Evolutionary conservation across 2,888 invertebrate species (phyloP).

Genomic region (Seira musarum): DNA sequence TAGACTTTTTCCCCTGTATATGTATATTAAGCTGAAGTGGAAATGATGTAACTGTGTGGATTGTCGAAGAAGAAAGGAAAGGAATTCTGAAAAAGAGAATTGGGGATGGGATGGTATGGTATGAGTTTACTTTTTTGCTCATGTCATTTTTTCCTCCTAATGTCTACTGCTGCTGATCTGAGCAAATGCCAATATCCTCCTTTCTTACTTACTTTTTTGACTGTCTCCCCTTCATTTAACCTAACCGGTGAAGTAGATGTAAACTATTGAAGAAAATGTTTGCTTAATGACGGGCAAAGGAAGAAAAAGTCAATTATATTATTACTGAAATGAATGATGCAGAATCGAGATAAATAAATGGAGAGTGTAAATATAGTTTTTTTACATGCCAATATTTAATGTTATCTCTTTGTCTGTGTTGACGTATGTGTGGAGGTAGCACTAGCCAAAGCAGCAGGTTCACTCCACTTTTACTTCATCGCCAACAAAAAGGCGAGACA

Average conservation of each 20-base stretch:
- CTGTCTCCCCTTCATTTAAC: background rate
- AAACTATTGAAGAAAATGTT: conserved; percentile 19
- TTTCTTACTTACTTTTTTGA: background rate
- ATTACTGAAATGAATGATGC: background rate
- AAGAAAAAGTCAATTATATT: conserved; percentile 50
- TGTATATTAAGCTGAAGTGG: background rate
- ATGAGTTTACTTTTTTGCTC: conserved; percentile 16
- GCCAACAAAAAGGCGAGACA: background rate
- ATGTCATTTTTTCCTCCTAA: background rate
- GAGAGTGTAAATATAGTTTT: background rate
- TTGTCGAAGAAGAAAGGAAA: conserved; percentile 45
- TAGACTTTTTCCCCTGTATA: background rate
- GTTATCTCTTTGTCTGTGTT: conserved; percentile 35
- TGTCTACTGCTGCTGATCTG: background rate
- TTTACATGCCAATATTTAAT: conserved; percentile 39
- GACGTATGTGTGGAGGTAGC: conserved; percentile 20
- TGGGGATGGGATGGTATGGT: conserved; percentile 24
- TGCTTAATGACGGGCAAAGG: conserved; percentile 30
- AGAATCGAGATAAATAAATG: background rate
- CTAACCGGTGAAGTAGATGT: conserved; percentile 17
- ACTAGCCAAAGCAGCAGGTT: conserved; percentile 1
- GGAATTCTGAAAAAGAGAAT: conserved; percentile 36
- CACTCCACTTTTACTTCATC: background rate
- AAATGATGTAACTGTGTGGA: conserved; percentile 6
- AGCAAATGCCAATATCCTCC: conserved; percentile 15